Base-by-base conservation (phyloP, 2,888 invertebrate genomes). In the Diplazon laetatorius region DNA sequence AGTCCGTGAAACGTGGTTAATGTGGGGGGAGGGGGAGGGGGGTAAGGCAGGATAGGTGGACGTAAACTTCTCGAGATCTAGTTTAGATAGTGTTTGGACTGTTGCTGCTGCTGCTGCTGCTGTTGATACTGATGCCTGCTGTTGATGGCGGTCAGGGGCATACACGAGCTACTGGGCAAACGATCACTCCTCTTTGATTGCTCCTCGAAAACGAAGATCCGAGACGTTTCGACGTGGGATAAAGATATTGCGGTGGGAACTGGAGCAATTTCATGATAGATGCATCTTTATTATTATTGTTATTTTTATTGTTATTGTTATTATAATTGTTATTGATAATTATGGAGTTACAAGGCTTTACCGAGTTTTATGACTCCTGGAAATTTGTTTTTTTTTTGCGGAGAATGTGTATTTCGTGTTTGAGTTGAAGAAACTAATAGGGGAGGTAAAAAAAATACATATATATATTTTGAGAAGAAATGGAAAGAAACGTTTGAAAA, bases 211-310 rank as follows among this genome's bases (percentile, higher is more conserved):
- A 69, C 71, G 57, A 71, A 77, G 76, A 69, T n/a, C 37, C 65
- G 52, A 65, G 73, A 50, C 22, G 9, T 25, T 44, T 44, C n/a
- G n/a, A 12, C 35, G n/a, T 35, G 35, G 37, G 12, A 60, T 70
- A 39, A 42, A 70, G 42, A 42, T 20, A 37, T 52, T n/a, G 30
- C 76, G 70, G 84, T 86, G 86, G 84, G 87, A 87, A 88, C 85
- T 85, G 70, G 87, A 86, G 85, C 86, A 85, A 87, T 88, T 88
- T 88, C 86, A 86, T 86, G 87, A 84, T 85, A 84, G 78, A 86
- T 84, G 83, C 83, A 83, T 84, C 86, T 87, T 83, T 82, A 55
- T 71, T 44, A n/a, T n/a, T n/a, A n/a, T n/a, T n/a, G n/a, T n/a
- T n/a, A n/a, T n/a, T n/a, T n/a, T n/a, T n/a, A n/a, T n/a, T n/a